Percentiles rank a stretch among this genome's conserved stretches.
These are phyloP conservation scores for Asobara japonica DNA, from an alignment of 1,140 invertebrate species.

Conservation along the genomic window DNA sequence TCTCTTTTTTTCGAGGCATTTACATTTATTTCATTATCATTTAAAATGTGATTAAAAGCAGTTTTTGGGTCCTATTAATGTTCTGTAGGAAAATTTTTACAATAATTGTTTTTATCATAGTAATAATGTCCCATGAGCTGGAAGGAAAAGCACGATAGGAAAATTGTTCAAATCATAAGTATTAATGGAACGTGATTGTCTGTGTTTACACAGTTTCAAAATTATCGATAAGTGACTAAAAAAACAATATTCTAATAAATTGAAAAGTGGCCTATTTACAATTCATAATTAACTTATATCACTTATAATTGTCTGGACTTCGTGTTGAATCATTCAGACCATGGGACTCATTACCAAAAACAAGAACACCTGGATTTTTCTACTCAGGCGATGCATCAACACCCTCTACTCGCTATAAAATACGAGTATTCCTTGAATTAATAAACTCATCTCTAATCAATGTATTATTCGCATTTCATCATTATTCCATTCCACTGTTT, in stretches of 20 bases:
- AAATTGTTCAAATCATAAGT: not conserved
- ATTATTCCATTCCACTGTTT: slow-evolving; percentile 3
- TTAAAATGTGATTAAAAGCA: slow-evolving; percentile 10
- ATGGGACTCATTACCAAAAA: not conserved
- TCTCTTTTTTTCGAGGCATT: not conserved
- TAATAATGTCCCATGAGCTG: not conserved
- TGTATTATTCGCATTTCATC: slow-evolving; percentile 6
- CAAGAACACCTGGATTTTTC: not conserved
- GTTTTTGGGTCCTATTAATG: not conserved
- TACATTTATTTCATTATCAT: slow-evolving; percentile 9
- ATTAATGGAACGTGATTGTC: not conserved
- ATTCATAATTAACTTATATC: not conserved
- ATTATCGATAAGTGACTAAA: not conserved
- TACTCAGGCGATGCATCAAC: slow-evolving; percentile 3
- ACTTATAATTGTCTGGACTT: not conserved
- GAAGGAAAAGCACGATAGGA: not conserved
- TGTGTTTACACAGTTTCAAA: not conserved
- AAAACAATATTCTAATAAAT: not conserved
- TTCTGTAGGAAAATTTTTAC: slow-evolving; percentile 12
- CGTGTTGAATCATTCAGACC: not conserved
- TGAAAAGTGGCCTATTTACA: not conserved
- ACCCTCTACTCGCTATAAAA: slow-evolving; percentile 28
- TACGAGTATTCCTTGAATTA: slow-evolving; percentile 19
- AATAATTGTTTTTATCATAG: not conserved
- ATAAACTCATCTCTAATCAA: not conserved